Evolutionary conservation across 2,797 vertebrate genomes (phyloP), one percentile per base, ranked within the genome.

Genomic region (Loris lydekkerianus): DNA sequence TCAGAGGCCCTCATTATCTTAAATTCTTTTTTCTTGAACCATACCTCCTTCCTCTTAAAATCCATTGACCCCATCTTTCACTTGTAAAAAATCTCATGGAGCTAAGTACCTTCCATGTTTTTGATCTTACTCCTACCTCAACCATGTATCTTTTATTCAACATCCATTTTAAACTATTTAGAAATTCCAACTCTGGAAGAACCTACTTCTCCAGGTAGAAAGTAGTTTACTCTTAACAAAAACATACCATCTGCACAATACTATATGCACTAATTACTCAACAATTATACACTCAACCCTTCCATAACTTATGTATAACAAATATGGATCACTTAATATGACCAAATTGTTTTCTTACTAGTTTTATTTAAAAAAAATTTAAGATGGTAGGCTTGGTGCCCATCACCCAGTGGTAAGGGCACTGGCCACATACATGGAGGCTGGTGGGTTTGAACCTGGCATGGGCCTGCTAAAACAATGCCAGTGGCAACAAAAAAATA

Each of bases 181-280:
- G 86, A 89, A 85, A 85, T 72, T 65, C 5, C 31, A 86, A 77
- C 43, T 67, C 72, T 86, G 27, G 13, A 93, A 93, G 31, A 78
- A 53, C 25, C 76, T 63, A 58, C 25, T n/a, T 91, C 10, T n/a
- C 23, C 37, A 93, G 5, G 20, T 31, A 96, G 34, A 73, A 60
- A 81, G 65, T 58, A 27, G 34, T 86, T 18, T 78, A 37, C 46
- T 69, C 10, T 73, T 75, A 69, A 14, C 31, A 90, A 90, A 90
- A 86, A 69, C 37, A 92, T 1, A 7, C 1, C 27, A 46, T 75
- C 90, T 63, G 40, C 10, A 69, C 63, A 94, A 77, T 86, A 81
- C 60, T 17, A 40, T 4, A 15, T 61, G 18, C 81, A 81, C 3
- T 65, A 46, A 34, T 2, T 69, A 95, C 84, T 60, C 34, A 92